Evolutionary conservation across 2,113 vertebrate genomes (phyloP).

Genomic region (Triplophysa tibetana): DNA sequence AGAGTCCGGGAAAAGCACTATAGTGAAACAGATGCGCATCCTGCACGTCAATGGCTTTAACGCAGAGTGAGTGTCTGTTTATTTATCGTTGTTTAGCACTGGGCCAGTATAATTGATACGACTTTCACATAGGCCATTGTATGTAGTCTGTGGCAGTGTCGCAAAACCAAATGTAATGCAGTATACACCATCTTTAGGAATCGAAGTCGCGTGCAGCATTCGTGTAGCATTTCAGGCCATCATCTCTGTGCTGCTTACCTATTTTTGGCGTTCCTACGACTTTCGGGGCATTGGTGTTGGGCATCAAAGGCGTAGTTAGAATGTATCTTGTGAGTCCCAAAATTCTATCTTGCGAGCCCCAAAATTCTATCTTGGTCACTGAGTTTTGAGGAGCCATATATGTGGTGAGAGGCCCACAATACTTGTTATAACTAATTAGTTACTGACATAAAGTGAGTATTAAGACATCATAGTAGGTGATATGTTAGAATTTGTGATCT

Average conservation of each 20-base stretch:
- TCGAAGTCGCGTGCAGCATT: not conserved
- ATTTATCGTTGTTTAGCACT: slow-evolving; percentile 14
- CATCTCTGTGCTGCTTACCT: not conserved
- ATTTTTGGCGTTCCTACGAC: not conserved
- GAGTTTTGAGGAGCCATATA: not conserved
- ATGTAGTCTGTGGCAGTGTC: slow-evolving; percentile 6
- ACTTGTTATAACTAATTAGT: not conserved
- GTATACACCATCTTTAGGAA: not conserved
- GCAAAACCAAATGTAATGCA: not conserved
- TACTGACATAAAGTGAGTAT: not conserved
- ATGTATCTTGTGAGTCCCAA: not conserved
- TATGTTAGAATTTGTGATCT: not conserved
- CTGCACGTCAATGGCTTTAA: slow-evolving; percentile 98
- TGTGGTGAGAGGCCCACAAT: not conserved
- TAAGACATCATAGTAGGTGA: not conserved
- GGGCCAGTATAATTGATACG: not conserved
- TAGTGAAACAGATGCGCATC: slow-evolving; percentile 99
- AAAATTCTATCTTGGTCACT: not conserved
- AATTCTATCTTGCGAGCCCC: not conserved
- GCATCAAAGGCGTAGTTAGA: not conserved
- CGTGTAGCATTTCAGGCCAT: not conserved
- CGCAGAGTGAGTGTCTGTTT: slow-evolving; percentile 84
- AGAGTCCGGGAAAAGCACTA: slow-evolving; percentile 98
- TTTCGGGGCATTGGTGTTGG: not conserved
- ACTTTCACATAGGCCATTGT: not conserved